Percentiles rank a stretch among this genome's conserved stretches.
These are phyloP conservation scores for Grallaria varia DNA, from an alignment of 2,113 vertebrate genomes.

Conservation along the genomic window DNA sequence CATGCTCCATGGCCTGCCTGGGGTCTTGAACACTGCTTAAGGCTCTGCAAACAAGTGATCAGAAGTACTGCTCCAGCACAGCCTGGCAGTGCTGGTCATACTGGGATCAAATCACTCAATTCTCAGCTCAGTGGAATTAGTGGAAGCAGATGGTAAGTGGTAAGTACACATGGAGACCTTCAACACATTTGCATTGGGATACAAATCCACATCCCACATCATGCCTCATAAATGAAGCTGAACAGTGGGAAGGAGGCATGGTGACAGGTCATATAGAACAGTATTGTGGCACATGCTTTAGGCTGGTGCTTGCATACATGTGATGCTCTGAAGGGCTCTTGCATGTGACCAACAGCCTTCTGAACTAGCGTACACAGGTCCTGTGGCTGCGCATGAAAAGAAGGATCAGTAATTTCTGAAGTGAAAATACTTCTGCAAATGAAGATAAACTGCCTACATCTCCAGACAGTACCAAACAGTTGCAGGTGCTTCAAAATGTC, in stretches of 20 bases:
- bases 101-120: background rate
- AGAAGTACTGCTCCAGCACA: background rate
- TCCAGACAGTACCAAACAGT: background rate
- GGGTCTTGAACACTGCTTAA: accelerated
- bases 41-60: background rate
- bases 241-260: background rate
- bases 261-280: background rate
- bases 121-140: background rate
- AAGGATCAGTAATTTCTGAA: background rate
- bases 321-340: background rate
- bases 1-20: background rate
- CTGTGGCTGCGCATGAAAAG: background rate
- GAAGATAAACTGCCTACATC: background rate
- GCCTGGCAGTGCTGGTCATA: background rate
- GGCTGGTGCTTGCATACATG: background rate
- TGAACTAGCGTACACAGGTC: background rate
- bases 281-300: background rate
- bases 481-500: background rate
- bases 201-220: background rate
- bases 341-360: background rate
- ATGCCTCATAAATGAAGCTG: background rate
- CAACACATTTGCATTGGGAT: accelerated
- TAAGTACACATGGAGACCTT: background rate
- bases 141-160: background rate
- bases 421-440: background rate